Evolutionary conservation across 1,140 invertebrate genomes (phyloP).

Genomic region (Marisa cornuarietis): DNA sequence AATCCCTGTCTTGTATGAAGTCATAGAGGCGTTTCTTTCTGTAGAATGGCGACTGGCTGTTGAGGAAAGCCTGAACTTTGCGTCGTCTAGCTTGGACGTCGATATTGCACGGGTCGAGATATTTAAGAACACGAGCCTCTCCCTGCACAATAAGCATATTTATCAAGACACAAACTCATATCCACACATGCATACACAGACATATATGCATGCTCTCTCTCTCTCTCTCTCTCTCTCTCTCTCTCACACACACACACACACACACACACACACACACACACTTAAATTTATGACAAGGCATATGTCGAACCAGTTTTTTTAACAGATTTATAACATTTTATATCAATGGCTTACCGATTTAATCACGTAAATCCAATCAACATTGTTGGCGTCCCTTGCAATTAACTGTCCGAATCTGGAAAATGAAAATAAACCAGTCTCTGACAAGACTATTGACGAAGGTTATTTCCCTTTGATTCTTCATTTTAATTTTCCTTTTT

Average conservation of each 20-base stretch:
- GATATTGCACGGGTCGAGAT: constrained; percentile 49
- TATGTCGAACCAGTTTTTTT: neutral
- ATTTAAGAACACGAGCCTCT: constrained; percentile 57
- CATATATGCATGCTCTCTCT: too few relatives aligned
- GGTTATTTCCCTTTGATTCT: neutral
- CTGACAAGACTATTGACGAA: neutral
- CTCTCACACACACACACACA: too few relatives aligned
- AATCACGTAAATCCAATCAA: constrained; percentile 62
- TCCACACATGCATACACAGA: neutral
- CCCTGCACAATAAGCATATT: constrained; percentile 41
- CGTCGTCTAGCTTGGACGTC: constrained; percentile 51
- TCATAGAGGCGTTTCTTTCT: constrained; percentile 55
- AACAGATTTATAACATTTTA: neutral
- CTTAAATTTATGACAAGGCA: neutral
- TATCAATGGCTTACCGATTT: constrained; percentile 49
- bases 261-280: neutral
- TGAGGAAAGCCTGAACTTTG: constrained; percentile 51
- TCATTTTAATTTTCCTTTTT: too few relatives aligned
- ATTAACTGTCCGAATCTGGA: constrained; percentile 59
- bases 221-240: too few relatives aligned
- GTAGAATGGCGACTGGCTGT: constrained; percentile 49
- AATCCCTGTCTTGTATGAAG: constrained; percentile 55
- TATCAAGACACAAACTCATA: neutral
- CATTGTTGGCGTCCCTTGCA: constrained; percentile 55
- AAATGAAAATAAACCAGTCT: neutral